Percentiles rank a stretch among this genome's conserved stretches.
Evolutionary conservation across 2,113 vertebrate species (phyloP).

Genomic region (Isurus oxyrinchus): DNA sequence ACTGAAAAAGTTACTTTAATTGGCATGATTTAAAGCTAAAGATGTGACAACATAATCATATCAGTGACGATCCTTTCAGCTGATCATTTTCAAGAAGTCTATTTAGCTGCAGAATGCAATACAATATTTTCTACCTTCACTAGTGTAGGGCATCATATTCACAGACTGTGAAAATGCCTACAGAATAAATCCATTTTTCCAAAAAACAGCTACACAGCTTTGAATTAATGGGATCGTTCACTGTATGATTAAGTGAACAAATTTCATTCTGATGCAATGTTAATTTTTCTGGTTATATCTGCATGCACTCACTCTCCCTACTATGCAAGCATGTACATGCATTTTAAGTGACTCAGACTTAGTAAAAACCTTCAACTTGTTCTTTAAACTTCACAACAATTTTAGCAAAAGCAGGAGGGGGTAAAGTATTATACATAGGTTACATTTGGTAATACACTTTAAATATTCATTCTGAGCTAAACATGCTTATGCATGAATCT

Average conservation of each 20-base stretch:
- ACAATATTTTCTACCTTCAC: background rate
- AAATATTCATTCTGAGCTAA: background rate
- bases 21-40: background rate
- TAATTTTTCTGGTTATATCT: background rate
- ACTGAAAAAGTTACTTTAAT: too few relatives aligned
- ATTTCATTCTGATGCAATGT: background rate
- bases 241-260: background rate
- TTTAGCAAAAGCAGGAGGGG: background rate
- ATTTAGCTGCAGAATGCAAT: background rate
- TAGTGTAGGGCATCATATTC: background rate
- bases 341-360: background rate
- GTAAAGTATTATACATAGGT: background rate
- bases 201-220: background rate
- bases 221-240: background rate
- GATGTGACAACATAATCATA: background rate
- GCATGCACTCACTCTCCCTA: background rate
- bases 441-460: background rate
- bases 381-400: background rate
- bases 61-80: background rate
- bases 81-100: background rate
- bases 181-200: background rate
- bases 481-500: background rate
- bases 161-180: background rate
- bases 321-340: background rate
- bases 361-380: background rate